Evolutionary conservation across 2,113 vertebrate species (phyloP).

Genomic region (Nerophis ophidion): DNA sequence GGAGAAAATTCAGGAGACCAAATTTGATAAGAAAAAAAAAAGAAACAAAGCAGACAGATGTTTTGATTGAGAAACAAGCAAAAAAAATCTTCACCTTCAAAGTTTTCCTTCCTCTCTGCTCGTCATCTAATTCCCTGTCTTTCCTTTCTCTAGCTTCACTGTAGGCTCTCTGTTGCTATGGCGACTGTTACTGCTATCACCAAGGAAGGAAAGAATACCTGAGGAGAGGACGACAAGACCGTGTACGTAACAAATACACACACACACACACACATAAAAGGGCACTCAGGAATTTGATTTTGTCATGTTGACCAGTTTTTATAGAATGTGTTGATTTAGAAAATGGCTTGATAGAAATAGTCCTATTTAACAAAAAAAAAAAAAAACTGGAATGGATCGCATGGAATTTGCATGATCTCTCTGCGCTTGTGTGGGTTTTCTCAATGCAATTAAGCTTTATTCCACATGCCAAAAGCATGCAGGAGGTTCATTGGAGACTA

Average conservation of each 20-base stretch:
- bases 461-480: no score
- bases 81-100: slow-evolving; percentile 11
- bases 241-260: neutral
- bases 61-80: no score
- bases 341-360: neutral
- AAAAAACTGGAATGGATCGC: no score
- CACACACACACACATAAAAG: neutral
- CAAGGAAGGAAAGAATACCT: slow-evolving; percentile 48
- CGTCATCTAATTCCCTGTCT: slow-evolving; percentile 2
- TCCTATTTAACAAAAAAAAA: neutral
- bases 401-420: no score
- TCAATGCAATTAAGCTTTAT: no score
- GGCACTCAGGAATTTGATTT: neutral
- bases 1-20: slow-evolving; percentile 34
- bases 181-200: slow-evolving; percentile 39
- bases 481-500: no score
- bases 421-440: no score
- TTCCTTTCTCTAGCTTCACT: slow-evolving; percentile 24
- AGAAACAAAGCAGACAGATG: neutral
- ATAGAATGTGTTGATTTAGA: neutral
- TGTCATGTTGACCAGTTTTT: neutral
- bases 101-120: slow-evolving; percentile 7
- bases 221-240: slow-evolving; percentile 25
- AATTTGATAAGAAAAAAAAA: neutral
- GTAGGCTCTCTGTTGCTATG: slow-evolving; percentile 58